Evolutionary conservation across 2,113 vertebrate species (phyloP).

Genomic region (Lepus timidus): DNA sequence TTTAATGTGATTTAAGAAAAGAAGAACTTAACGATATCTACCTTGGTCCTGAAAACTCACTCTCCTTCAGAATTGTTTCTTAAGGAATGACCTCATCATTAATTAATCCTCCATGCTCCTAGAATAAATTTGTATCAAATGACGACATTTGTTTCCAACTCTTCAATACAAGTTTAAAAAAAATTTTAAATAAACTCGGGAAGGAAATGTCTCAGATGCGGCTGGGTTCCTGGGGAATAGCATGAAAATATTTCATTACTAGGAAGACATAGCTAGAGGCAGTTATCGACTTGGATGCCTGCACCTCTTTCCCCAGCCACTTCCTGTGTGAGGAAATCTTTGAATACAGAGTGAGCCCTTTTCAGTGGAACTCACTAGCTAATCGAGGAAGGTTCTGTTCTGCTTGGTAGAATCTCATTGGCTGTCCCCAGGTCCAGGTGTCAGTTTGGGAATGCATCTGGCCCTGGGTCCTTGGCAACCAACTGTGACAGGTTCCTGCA

Average conservation of each 20-base stretch:
- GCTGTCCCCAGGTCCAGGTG: slow-evolving; percentile 78
- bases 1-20: slow-evolving; percentile 40
- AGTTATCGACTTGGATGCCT: neutral
- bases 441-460: slow-evolving; percentile 82
- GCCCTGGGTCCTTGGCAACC: slow-evolving; percentile 81
- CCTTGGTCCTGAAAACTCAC: neutral
- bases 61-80: slow-evolving; percentile 56
- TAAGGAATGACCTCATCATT: slow-evolving; percentile 69
- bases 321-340: slow-evolving; percentile 21
- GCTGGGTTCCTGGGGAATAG: slow-evolving; percentile 35
- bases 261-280: slow-evolving; percentile 1
- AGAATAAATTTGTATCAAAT: slow-evolving; percentile 77
- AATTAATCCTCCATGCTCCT: slow-evolving; percentile 72
- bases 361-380: slow-evolving; percentile 30
- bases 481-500: slow-evolving; percentile 83
- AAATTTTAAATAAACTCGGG: slow-evolving; percentile 73
- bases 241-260: neutral
- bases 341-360: neutral
- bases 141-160: slow-evolving; percentile 75
- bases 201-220: slow-evolving; percentile 77
- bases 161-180: slow-evolving; percentile 64
- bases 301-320: neutral
- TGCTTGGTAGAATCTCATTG: slow-evolving; percentile 51
- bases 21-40: slow-evolving; percentile 66
- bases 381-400: slow-evolving; percentile 21